phyloP scores from a whole-genome alignment of 2,113 vertebrate genomes.

The Gobio gobio region DNA sequence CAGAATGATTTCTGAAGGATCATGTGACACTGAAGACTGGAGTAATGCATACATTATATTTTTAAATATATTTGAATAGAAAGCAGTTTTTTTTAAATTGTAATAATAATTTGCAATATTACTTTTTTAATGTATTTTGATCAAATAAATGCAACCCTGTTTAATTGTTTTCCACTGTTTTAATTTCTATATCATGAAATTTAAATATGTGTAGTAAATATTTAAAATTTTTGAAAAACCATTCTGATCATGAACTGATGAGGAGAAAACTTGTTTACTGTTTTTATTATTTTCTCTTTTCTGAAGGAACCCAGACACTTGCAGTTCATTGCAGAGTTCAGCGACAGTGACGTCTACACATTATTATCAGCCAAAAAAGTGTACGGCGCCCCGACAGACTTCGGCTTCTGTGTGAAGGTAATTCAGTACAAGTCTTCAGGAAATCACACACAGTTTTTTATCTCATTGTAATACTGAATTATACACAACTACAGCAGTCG shows the following conservation, averaged over 20 bases:
- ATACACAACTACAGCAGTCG: neutral
- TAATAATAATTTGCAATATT: neutral
- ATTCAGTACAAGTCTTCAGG: conserved; percentile 32
- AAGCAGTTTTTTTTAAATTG: neutral
- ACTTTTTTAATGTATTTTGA: neutral
- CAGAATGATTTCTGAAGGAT: neutral
- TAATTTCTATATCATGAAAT: neutral
- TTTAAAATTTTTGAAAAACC: neutral
- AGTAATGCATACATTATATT: neutral
- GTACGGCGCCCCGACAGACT: conserved; percentile 89
- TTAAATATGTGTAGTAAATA: neutral
- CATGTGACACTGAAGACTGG: neutral
- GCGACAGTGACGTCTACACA: conserved; percentile 89
- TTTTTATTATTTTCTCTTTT: neutral
- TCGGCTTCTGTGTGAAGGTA: conserved; percentile 97
- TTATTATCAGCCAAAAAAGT: conserved; percentile 87
- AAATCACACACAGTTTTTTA: conserved; percentile 14
- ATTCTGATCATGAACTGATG: neutral
- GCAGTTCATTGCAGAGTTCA: conserved; percentile 95
- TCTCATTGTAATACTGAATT: conserved; percentile 24
- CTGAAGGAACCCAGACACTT: conserved; percentile 95
- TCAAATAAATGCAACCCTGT: neutral
- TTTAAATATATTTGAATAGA: neutral
- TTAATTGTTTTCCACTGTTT: neutral
- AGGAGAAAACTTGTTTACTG: neutral